Percentiles rank a stretch among this genome's conserved stretches.
These are phyloP conservation scores for Aramus guarauna DNA, from an alignment of 2,113 vertebrate genomes.

Conservation along the genomic window DNA sequence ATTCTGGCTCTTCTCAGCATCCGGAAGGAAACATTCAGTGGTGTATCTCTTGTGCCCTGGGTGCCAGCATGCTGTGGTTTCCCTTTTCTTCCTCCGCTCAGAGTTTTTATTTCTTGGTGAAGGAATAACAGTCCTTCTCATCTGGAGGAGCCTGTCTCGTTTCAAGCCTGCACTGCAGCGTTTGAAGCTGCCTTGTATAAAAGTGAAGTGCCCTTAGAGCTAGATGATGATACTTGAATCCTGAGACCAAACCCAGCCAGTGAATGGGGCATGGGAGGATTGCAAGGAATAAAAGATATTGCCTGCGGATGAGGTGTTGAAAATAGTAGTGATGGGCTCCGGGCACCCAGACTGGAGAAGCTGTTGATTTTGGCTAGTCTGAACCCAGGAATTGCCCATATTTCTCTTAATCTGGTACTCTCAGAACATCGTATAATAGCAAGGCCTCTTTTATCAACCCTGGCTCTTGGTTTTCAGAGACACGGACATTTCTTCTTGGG, in stretches of 20 bases:
- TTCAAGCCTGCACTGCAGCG: neutral
- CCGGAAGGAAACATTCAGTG: neutral
- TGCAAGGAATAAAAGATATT: neutral
- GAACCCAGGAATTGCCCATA: neutral
- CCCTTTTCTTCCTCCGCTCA: rapidly evolving
- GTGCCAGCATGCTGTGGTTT: neutral
- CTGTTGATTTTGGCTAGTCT: neutral
- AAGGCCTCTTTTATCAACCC: neutral
- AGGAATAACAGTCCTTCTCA: neutral
- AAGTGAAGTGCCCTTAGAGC: neutral
- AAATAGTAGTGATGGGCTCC: neutral
- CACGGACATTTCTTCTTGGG: rapidly evolving
- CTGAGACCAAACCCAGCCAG: neutral
- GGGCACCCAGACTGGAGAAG: neutral
- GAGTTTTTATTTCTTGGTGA: neutral
- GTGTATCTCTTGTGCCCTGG: neutral
- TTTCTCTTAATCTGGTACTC: neutral
- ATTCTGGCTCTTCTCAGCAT: neutral
- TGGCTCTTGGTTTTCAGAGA: neutral
- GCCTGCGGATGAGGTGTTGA: neutral
- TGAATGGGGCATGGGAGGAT: neutral
- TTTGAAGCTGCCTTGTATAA: neutral
- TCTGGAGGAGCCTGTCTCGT: neutral
- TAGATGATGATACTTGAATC: neutral
- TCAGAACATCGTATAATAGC: neutral